Percentiles rank a stretch among this genome's conserved stretches.
phyloP scores from a whole-genome alignment of 2,888 invertebrate genomes.

The Pollenia labialis region DNA sequence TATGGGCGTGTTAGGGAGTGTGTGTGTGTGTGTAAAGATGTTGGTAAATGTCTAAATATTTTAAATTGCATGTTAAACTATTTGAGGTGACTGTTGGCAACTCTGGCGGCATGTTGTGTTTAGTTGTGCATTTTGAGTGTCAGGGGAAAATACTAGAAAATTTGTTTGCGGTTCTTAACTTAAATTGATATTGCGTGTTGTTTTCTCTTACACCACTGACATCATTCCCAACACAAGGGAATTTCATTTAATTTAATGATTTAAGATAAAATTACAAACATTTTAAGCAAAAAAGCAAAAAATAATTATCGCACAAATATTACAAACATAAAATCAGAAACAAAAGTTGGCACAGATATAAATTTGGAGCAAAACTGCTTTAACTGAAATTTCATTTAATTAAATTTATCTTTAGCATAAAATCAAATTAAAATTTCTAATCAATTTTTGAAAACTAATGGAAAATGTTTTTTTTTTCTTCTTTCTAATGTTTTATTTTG shows the following conservation, averaged over 20 bases:
- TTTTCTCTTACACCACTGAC: background rate
- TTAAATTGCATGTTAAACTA: background rate
- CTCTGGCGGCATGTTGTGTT: slow-evolving; percentile 63
- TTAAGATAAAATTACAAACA: background rate
- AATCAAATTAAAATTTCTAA: slow-evolving; percentile 56
- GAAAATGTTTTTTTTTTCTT: slow-evolving; percentile 5
- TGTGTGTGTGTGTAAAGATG: too few species aligned
- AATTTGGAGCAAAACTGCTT: background rate
- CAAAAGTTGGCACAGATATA: background rate
- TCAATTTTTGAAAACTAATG: slow-evolving; percentile 26
- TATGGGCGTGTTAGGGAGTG: too few species aligned
- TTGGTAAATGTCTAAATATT: background rate
- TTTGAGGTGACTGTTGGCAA: slow-evolving; percentile 57
- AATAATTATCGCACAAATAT: too few species aligned
- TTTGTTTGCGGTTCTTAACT: slow-evolving; percentile 36
- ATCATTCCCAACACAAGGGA: background rate
- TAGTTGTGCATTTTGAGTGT: slow-evolving; percentile 71
- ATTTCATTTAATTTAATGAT: background rate
- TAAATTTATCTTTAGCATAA: slow-evolving; percentile 40
- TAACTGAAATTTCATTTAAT: slow-evolving; percentile 15
- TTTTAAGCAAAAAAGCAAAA: too few species aligned
- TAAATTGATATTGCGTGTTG: background rate
- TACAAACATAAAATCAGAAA: too few species aligned
- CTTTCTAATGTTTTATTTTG: background rate
- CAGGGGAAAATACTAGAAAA: slow-evolving; percentile 33